These are phyloP conservation scores for Lepidurus arcticus DNA, from an alignment of 1,140 invertebrate genomes.

Conservation along the genomic window DNA sequence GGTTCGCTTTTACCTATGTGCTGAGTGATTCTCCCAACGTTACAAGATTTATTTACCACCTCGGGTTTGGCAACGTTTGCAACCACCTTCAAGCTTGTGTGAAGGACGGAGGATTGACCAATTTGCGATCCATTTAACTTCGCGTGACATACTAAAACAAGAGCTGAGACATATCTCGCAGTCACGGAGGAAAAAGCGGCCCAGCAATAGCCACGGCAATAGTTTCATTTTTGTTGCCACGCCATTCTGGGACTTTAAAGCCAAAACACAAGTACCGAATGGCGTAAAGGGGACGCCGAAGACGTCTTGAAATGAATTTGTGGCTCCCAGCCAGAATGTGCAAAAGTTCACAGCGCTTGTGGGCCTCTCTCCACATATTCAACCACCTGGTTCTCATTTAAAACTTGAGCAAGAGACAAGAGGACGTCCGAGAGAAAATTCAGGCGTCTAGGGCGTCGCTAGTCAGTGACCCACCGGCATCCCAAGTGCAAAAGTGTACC, in stretches of 20 bases:
- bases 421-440: neutral
- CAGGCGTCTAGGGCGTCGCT: neutral
- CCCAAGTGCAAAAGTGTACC: neutral
- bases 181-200: neutral
- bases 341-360: neutral
- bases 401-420: neutral
- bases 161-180: neutral
- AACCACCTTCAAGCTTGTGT: neutral
- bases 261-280: neutral
- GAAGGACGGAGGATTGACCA: neutral
- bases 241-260: neutral
- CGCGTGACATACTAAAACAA: neutral
- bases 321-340: neutral
- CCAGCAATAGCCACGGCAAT: neutral
- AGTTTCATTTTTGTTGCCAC: neutral
- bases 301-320: neutral
- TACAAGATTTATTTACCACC: neutral
- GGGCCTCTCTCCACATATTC: neutral
- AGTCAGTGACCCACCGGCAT: neutral
- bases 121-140: neutral
- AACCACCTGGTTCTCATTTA: conserved; percentile 8
- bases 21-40: neutral
- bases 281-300: neutral
- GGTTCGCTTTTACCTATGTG: neutral
- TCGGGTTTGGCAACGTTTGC: neutral